These are phyloP conservation scores for Styela clava DNA, from an alignment of 23 tunicate genomes.

Conservation along the genomic window DNA sequence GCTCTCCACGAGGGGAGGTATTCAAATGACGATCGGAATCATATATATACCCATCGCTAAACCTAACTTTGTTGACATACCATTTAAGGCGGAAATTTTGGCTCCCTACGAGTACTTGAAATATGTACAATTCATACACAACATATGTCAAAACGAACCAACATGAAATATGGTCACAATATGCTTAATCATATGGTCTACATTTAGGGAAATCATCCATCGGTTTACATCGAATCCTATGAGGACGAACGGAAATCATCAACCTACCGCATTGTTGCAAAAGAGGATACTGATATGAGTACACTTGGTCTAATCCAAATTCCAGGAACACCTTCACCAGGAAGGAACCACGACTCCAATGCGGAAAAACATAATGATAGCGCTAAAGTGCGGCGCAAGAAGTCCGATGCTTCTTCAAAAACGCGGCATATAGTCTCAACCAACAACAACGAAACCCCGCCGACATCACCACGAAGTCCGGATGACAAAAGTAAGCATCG, in stretches of 20 bases:
- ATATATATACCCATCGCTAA: too few species aligned
- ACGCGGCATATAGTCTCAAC: background rate
- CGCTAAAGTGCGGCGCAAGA: conserved; percentile 1
- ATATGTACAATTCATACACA: too few species aligned
- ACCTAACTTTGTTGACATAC: too few species aligned
- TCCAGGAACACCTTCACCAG: conserved; percentile 52
- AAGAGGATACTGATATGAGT: conserved; percentile 69
- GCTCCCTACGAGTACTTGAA: too few species aligned
- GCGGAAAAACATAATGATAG: background rate
- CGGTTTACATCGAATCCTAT: conserved; percentile 26
- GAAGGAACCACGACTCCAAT: background rate
- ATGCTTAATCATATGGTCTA: too few species aligned
- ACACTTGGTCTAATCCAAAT: conserved; percentile 58
- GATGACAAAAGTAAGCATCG: too few species aligned
- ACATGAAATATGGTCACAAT: too few species aligned
- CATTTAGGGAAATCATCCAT: conserved; percentile 21
- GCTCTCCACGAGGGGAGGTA: too few species aligned
- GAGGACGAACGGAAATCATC: conserved; percentile 24
- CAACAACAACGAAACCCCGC: background rate
- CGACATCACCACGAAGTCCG: background rate
- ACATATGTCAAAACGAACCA: too few species aligned
- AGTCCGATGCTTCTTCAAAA: conserved; percentile 3
- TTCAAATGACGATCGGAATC: too few species aligned
- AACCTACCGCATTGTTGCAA: conserved; percentile 43
- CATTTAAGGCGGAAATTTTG: too few species aligned